Evolutionary conservation across 2,797 vertebrate species (phyloP), one percentile per base, ranked within the genome.

Genomic region (Poeciliopsis presidionis): DNA sequence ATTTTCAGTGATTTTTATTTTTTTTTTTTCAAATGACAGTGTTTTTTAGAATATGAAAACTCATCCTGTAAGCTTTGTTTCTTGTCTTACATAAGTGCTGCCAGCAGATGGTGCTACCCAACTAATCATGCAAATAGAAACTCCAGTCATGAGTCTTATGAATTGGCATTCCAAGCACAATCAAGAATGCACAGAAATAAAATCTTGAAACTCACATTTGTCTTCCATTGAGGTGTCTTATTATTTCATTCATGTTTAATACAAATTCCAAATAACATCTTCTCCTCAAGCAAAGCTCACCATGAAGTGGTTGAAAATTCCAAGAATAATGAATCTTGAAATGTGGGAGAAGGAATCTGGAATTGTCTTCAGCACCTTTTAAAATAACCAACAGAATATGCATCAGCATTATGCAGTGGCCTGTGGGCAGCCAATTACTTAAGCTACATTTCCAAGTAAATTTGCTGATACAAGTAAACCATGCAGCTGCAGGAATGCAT

Each of bases 51-150:
- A 61, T 65, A 75, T 16, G 3, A 14, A 71, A 14, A 22, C 1
- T 2, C 3, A 39, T 4, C 18, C 8, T 72, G 22, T 25, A 53
- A 53, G 22, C 12, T 77, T 18, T 76, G 7, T 63, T 81, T 73
- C 53, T 71, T 79, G 76, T 80, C 57, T 9, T 87, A 2, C 47
- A 16, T 30, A 20, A 0, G 0, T 1, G 12, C 79, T 75, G 3
- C 91, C 94, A 94, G 91, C 88, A 95, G 94, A 78, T 92, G 94
- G 93, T 41, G 92, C 90, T 87, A 80, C 72, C 59, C 77, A 78
- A 74, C 72, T 72, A 67, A 83, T 78, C 33, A 78, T 74, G 28
- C 41, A 53, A 39, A 57, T 22, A 7, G 36, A 39, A 74, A 85
- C 75, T 74, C 65, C 47, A 73, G 59, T 65, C 71, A 67, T 47